A percentile compares a stretch with the other conserved stretches of the same genome.
phyloP scores from a whole-genome alignment of 1,140 invertebrate genomes.

The Achatina immaculata region DNA sequence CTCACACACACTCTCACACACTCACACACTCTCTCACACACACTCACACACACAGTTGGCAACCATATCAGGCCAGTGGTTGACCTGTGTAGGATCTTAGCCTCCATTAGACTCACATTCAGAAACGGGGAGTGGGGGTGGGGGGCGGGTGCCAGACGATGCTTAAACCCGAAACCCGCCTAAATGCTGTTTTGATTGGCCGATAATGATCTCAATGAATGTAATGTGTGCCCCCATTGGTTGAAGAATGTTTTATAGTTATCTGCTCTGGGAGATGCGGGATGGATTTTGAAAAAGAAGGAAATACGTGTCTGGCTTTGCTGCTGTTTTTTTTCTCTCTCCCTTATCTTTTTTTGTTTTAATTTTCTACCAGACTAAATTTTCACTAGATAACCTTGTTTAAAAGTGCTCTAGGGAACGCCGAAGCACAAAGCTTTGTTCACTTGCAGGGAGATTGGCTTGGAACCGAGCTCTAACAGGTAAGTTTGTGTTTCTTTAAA shows the following conservation, averaged over 20 bases:
- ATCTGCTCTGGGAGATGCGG: not conserved
- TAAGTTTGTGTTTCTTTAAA: too few relatives aligned
- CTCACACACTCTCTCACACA: too few relatives aligned
- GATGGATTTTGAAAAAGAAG: not conserved
- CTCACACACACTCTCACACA: too few relatives aligned
- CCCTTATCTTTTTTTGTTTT: not conserved
- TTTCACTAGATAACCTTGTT: not conserved
- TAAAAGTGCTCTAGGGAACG: not conserved
- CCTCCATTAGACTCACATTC: too few relatives aligned
- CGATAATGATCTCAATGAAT: slow-evolving; percentile 11
- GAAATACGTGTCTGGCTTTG: not conserved
- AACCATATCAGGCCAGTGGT: too few relatives aligned
- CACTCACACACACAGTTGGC: too few relatives aligned
- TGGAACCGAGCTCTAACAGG: not conserved
- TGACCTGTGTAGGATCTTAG: too few relatives aligned
- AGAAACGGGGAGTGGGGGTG: too few relatives aligned
- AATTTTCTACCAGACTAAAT: too few relatives aligned
- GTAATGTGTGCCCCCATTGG: slow-evolving; percentile 16
- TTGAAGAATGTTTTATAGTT: slow-evolving; percentile 6
- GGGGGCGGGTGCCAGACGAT: not conserved
- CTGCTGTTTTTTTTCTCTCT: not conserved
- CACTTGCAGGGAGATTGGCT: not conserved
- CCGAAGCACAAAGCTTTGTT: not conserved
- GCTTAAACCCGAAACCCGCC: not conserved
- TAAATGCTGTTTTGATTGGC: slow-evolving; percentile 14